A percentile compares a stretch with the other conserved stretches of the same genome.
Evolutionary conservation across 2,113 vertebrate genomes (phyloP).

Genomic region (Chaetodon trifascialis): DNA sequence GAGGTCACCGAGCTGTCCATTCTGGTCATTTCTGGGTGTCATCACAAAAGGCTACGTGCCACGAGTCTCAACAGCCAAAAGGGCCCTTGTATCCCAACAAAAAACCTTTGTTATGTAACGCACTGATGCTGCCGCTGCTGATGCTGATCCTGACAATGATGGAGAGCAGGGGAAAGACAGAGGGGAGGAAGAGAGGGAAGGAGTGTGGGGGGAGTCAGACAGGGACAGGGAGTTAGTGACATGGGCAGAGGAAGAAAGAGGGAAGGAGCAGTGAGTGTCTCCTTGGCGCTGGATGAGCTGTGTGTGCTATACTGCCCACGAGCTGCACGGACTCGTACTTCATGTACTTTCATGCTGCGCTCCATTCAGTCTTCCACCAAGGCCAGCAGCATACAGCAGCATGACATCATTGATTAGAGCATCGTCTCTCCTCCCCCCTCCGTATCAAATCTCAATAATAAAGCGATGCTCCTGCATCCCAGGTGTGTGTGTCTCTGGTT

Average conservation of each 20-base stretch:
- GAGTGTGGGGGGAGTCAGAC: conserved; percentile 25
- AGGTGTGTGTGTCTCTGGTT: conserved; percentile 42
- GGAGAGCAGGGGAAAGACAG: conserved; percentile 40
- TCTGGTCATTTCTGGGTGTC: conserved; percentile 77
- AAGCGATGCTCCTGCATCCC: conserved; percentile 50
- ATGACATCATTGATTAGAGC: conserved; percentile 74
- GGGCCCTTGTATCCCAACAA: conserved; percentile 70
- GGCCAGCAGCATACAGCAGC: conserved; percentile 59
- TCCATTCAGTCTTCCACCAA: conserved; percentile 43
- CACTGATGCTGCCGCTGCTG: conserved; percentile 67
- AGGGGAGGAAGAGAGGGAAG: conserved; percentile 2
- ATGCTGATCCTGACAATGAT: conserved; percentile 57
- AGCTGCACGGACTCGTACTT: conserved; percentile 56
- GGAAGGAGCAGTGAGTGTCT: conserved; percentile 7
- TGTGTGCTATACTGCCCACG: conserved; percentile 25
- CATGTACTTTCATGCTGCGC: conserved; percentile 50
- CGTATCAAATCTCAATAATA: conserved; percentile 64
- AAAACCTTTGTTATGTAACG: conserved; percentile 81
- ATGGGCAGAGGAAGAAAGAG: conserved; percentile 22
- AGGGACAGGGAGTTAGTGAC: conserved; percentile 25
- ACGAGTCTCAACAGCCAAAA: conserved; percentile 67
- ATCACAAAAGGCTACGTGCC: conserved; percentile 73
- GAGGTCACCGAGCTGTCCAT: conserved; percentile 66
- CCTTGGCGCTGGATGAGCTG: conserved; percentile 19
- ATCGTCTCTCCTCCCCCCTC: conserved; percentile 6